Conservation (phyloP, 37 sponge, comb jelly and placozoan genomes). For the Geodia barretti region DNA sequence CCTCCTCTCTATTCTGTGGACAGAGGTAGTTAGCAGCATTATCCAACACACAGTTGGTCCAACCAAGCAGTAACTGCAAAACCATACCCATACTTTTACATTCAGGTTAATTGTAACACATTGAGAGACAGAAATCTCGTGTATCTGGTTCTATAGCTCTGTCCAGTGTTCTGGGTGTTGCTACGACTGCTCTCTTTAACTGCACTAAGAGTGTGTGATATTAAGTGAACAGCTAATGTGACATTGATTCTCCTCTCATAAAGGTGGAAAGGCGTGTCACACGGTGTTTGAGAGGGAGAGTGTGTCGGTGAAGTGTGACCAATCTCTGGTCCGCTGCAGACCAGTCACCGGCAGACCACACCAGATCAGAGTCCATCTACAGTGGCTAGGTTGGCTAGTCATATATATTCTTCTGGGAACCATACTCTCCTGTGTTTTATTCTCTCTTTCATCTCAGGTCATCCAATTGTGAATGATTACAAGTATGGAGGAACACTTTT, state of each 20-base stretch:
- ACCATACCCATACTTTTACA: too few relatives aligned
- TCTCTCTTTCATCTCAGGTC: slow-evolving; percentile 23
- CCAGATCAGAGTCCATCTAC: slow-evolving; percentile 62
- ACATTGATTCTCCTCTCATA: background rate
- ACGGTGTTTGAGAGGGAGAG: slow-evolving; percentile 54
- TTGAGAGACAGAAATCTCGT: too few relatives aligned
- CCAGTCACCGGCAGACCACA: slow-evolving; percentile 54
- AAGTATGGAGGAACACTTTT: slow-evolving; percentile 55
- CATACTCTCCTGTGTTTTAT: background rate
- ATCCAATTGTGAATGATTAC: slow-evolving; percentile 54
- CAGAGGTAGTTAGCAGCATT: background rate
- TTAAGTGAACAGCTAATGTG: background rate
- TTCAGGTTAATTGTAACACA: too few relatives aligned
- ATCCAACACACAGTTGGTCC: too few relatives aligned
- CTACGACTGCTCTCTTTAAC: background rate
- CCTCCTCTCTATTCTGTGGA: slow-evolving; percentile 2
- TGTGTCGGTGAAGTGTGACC: slow-evolving; percentile 1
- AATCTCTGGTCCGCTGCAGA: slow-evolving; percentile 50
- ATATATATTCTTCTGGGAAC: background rate
- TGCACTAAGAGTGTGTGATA: background rate
- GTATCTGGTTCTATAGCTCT: too few relatives aligned
- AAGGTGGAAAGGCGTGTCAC: slow-evolving; percentile 23
- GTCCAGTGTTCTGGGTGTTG: too few relatives aligned
- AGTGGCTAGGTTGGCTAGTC: slow-evolving; percentile 40
- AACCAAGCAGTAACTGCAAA: too few relatives aligned